phyloP scores from a whole-genome alignment of 2,113 vertebrate species.

The Nycticryphes semicollaris region DNA sequence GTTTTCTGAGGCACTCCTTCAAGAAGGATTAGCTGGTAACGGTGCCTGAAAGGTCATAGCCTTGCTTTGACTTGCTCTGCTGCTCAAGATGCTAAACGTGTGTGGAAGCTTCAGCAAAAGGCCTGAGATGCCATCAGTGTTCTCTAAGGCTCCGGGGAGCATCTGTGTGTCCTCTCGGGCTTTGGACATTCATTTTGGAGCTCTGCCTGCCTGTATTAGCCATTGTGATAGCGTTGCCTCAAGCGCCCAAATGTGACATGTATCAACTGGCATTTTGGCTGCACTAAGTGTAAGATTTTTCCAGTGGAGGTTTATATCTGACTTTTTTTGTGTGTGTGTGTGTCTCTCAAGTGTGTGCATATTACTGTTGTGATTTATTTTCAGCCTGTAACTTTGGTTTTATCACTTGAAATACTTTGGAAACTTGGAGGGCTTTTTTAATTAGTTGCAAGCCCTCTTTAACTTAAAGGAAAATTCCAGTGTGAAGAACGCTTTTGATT shows the following conservation, averaged over 20 bases:
- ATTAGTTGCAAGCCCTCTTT: not conserved
- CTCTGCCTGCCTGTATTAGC: constrained; percentile 49
- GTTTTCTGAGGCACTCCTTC: constrained; percentile 30
- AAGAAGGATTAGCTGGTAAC: not conserved
- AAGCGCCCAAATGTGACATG: constrained; percentile 35
- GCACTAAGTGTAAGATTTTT: constrained; percentile 58
- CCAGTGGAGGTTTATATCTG: constrained; percentile 47
- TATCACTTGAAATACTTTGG: constrained; percentile 49
- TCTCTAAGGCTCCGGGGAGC: not conserved
- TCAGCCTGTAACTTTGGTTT: constrained; percentile 21
- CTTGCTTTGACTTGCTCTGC: not conserved
- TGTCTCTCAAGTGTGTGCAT: not conserved
- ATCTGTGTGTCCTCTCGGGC: constrained; percentile 44
- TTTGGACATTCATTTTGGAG: constrained; percentile 29
- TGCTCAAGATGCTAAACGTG: not conserved
- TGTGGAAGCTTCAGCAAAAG: constrained; percentile 48
- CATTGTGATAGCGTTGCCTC: constrained; percentile 59
- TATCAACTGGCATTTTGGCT: constrained; percentile 59
- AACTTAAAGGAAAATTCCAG: not conserved
- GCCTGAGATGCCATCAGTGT: constrained; percentile 33
- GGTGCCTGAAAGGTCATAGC: not conserved
- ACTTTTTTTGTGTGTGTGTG: too few species aligned
- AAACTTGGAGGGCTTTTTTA: not conserved
- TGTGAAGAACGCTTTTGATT: constrained; percentile 1
- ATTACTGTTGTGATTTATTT: constrained; percentile 51